phyloP scores from a whole-genome alignment of 2,113 vertebrate genomes.

The Hemiscyllium ocellatum region DNA sequence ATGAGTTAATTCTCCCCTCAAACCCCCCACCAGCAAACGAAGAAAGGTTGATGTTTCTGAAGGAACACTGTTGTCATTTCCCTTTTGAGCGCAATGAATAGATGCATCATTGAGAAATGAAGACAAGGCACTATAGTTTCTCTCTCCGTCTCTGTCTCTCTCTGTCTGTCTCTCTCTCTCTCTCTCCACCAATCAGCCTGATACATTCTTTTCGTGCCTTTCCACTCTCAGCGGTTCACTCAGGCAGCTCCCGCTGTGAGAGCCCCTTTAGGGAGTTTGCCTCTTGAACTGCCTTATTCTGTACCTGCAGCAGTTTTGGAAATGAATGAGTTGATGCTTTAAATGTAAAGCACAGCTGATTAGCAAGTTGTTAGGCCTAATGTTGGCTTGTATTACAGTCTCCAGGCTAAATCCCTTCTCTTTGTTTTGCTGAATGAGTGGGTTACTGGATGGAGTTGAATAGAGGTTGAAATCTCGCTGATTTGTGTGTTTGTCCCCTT shows the following conservation, averaged over 20 bases:
- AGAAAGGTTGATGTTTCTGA: slow-evolving; percentile 39
- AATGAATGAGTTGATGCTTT: not conserved
- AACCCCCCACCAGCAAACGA: slow-evolving; percentile 38
- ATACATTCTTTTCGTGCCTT: not conserved
- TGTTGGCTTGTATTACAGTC: slow-evolving; percentile 25
- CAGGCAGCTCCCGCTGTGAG: not conserved
- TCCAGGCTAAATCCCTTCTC: not conserved
- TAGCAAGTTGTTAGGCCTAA: not conserved
- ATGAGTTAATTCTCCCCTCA: slow-evolving; percentile 45
- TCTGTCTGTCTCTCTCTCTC: not conserved
- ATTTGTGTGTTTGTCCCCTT: not conserved
- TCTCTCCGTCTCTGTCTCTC: not conserved
- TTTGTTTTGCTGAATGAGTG: not conserved
- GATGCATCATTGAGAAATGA: slow-evolving; percentile 1
- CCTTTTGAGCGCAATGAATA: slow-evolving; percentile 44
- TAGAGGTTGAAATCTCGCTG: not conserved
- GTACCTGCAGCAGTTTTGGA: slow-evolving; percentile 2
- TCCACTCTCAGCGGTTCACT: not conserved
- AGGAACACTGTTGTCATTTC: not conserved
- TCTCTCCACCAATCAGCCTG: not conserved
- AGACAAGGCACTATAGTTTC: not conserved
- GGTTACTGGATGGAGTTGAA: not conserved
- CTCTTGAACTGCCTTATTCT: not conserved
- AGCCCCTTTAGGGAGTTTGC: not conserved
- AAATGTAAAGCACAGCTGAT: not conserved